phyloP scores from a whole-genome alignment of 2,113 vertebrate species.

The Seriola dumerili region DNA sequence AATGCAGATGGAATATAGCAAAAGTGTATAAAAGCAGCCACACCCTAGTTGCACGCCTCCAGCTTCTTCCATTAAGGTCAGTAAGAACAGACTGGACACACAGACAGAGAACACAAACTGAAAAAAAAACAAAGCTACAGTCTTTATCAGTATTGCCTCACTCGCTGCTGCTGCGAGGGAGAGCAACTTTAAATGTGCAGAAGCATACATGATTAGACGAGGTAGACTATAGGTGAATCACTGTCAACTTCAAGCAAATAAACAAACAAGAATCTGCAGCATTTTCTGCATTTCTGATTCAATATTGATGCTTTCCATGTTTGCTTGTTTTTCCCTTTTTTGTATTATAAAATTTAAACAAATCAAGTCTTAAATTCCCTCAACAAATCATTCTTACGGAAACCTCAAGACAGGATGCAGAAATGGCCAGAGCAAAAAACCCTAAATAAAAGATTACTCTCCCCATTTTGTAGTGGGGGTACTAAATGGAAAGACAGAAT shows the following conservation, averaged over 20 bases:
- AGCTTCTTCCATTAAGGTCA: conserved; percentile 72
- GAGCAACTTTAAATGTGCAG: conserved; percentile 57
- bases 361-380: conserved; percentile 50
- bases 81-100: conserved; percentile 62
- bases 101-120: conserved; percentile 46
- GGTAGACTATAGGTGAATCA: conserved; percentile 47
- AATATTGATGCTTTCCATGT: conserved; percentile 41
- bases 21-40: conserved; percentile 74
- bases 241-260: conserved; percentile 48
- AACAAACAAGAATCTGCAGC: conserved; percentile 39
- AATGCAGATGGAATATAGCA: conserved; percentile 66
- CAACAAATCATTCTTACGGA: conserved; percentile 59
- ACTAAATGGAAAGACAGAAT: conserved; percentile 83
- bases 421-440: conserved; percentile 69
- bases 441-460: conserved; percentile 82
- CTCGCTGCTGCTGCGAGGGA: conserved; percentile 38
- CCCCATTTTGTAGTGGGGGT: conserved; percentile 69
- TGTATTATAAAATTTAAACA: conserved; percentile 35
- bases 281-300: conserved; percentile 41
- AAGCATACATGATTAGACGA: conserved; percentile 43
- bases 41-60: conserved; percentile 70
- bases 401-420: conserved; percentile 66
- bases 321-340: conserved; percentile 14
- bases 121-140: conserved; percentile 17
- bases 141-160: conserved; percentile 46